Evolutionary conservation across 2,113 vertebrate species (phyloP), one percentile per base, ranked within the genome.

Genomic region (Pan paniscus): DNA sequence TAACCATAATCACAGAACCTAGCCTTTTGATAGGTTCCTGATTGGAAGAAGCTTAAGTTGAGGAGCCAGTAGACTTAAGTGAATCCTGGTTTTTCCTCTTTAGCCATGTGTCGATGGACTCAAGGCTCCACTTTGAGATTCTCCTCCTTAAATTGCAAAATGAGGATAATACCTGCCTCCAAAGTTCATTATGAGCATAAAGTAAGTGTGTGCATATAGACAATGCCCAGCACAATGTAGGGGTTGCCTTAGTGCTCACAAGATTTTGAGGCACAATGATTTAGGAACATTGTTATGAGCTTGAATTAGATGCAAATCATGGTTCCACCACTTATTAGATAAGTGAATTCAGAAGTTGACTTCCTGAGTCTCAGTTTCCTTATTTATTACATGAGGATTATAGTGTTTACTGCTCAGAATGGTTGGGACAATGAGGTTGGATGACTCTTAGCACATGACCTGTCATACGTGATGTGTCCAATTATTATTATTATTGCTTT

Each of bases 181-280:
- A 43, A 73, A 84, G 32, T 23, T 79, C 27, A 55, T 14, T 32
- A 5, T 7, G 3, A 82, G 40, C 48, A 46, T n/a, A 9, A 43
- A 3, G 10, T 76, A 67, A 59, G 10, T 11, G 7, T 23, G 9
- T 43, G 27, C 18, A 43, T 43, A 38, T 6, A 85, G 11, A 87
- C 32, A 55, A 8, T 8, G 1, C 16, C 12, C 52, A 43, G 55
- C 1, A 27, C 25, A 50, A 46, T 0, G 0, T 3, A 52, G 57
- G 16, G 5, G 27, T 6, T 32, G 23, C n/a, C 22, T 59, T 67
- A 57, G 20, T 70, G 43, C 48, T 46, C 17, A 17, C 9, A 78
- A 43, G 22, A 9, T 13, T 70, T 76, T 57, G 7, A 82, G 43
- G 22, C 13, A 52, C 2, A 50, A 79, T 57, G 46, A 35, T 55